These are phyloP conservation scores for Agonopterix subpropinquella DNA, from an alignment of 2,888 invertebrate genomes.

Conservation along the genomic window DNA sequence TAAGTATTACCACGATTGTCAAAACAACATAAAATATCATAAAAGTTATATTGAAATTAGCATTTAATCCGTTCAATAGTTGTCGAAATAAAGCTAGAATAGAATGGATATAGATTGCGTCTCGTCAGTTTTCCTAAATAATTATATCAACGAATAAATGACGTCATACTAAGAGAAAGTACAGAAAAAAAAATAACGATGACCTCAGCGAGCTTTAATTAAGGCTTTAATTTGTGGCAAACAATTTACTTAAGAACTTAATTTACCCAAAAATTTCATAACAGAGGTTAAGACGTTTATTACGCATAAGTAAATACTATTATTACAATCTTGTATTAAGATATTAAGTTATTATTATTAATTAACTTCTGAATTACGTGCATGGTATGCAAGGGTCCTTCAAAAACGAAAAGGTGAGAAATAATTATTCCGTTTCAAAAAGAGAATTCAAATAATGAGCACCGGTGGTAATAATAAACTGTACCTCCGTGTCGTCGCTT, in stretches of 20 bases:
- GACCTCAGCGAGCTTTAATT: neutral
- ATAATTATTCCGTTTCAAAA: too few relatives aligned
- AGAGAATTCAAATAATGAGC: neutral
- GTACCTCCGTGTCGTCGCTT: conserved; percentile 31
- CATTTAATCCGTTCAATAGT: too few relatives aligned
- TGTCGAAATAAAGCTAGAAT: too few relatives aligned
- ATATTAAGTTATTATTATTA: conserved; percentile 1
- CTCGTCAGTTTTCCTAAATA: too few relatives aligned
- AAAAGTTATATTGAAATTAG: too few relatives aligned
- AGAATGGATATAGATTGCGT: too few relatives aligned
- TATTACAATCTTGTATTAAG: neutral
- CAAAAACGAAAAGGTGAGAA: neutral
- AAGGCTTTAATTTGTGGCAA: neutral
- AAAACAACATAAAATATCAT: too few relatives aligned
- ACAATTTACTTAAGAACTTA: neutral
- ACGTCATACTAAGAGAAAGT: too few relatives aligned
- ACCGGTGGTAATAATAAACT: neutral
- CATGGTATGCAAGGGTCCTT: neutral
- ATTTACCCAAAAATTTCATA: neutral
- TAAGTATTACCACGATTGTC: too few relatives aligned
- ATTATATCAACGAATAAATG: too few relatives aligned
- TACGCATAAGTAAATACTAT: neutral
- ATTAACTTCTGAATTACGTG: neutral
- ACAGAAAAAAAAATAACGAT: too few relatives aligned
- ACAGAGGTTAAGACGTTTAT: neutral